Base-by-base conservation (phyloP, 2,797 vertebrate genomes). In the Protonibea diacanthus region DNA sequence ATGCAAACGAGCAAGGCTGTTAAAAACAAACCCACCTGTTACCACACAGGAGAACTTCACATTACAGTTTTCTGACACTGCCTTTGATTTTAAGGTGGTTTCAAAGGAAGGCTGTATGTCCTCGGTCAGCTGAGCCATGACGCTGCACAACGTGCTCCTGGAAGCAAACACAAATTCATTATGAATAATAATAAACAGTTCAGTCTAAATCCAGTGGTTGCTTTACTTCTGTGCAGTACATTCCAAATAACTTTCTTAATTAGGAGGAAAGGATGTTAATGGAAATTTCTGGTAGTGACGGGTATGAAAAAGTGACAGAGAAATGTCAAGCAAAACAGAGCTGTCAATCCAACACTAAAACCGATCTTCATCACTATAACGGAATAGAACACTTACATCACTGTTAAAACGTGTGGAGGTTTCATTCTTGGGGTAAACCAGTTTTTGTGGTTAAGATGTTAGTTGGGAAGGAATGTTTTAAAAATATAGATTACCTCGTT, bases 91-190 rank as follows among this genome's bases (percentile, higher is more conserved):
- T 90, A 99, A 93, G 5, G 98, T 99, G 81, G 95, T 97, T 86
- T 99, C 97, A 81, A 99, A 99, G 20, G 96, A 94, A 0, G 98
- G 98, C 90, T 99, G 98, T 60, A 97, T 96, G 89, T 99, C 98
- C 73, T 99, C 98, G 1, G 98, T 99, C 90, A 99, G 95, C 91
- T 99, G 98, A 86, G 98, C 97, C 94, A 99, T 99, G 88, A 99
- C 96, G 67, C 94, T 97, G 94, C 98, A 99, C 91, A 99, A 96
- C 53, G 98, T 99, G 95, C 97, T 99, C 96, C 98, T 99, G 90
- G 76, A 94, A 76, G 33, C 42, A 88, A 75, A 85, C 61, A 71
- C 14, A 2, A 20, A 21, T 4, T 33, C 15, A 66, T 89, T 40
- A 86, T 8, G 8, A 73, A 64, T n/a, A 63, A 64, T n/a, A 63